A percentile compares a stretch with the other conserved stretches of the same genome.
Conservation (phyloP, 2,888 invertebrate genomes). For the Limnephilus auricula region DNA sequence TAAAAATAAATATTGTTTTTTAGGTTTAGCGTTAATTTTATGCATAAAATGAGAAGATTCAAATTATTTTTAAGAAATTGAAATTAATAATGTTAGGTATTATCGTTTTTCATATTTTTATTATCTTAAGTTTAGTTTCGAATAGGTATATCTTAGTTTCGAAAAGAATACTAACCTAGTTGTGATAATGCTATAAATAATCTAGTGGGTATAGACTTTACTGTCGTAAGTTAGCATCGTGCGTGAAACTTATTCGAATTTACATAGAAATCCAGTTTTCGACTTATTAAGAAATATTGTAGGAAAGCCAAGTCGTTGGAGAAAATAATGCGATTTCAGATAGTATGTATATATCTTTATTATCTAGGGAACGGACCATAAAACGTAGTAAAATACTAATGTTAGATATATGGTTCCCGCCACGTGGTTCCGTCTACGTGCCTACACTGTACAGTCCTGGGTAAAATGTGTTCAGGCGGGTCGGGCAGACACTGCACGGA, state of each 20-base stretch:
- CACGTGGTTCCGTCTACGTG: not conserved
- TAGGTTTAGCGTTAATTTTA: not conserved
- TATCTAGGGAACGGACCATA: not conserved
- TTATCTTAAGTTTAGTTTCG: too few relatives aligned
- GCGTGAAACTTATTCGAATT: not conserved
- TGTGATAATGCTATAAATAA: not conserved
- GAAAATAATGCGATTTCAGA: not conserved
- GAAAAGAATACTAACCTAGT: too few relatives aligned
- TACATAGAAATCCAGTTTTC: not conserved
- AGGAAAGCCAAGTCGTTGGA: not conserved
- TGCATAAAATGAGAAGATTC: not conserved
- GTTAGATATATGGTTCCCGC: not conserved
- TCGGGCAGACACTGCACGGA: too few relatives aligned
- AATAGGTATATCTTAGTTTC: too few relatives aligned
- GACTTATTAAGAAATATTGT: not conserved
- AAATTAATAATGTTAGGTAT: too few relatives aligned
- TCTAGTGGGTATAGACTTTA: not conserved
- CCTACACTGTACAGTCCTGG: not conserved
- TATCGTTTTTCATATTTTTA: too few relatives aligned
- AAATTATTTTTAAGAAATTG: not conserved
- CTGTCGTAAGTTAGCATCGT: not conserved
- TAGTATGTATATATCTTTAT: not conserved
- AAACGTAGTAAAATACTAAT: not conserved
- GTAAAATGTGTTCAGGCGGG: not conserved
- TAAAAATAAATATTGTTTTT: not conserved